phyloP scores from a whole-genome alignment of 2,888 invertebrate genomes.

The Ischnus inquisitorius region DNA sequence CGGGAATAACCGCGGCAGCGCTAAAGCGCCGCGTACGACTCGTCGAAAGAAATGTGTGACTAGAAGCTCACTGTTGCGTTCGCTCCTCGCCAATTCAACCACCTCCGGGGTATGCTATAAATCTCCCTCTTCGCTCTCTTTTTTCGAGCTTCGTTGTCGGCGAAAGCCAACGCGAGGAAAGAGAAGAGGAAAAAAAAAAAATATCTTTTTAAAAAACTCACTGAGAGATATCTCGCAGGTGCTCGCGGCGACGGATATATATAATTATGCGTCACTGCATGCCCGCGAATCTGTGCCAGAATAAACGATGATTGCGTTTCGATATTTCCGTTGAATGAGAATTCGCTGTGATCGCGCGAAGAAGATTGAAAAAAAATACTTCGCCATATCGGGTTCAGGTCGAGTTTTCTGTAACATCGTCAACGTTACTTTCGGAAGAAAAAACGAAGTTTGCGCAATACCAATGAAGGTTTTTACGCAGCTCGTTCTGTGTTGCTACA shows the following conservation, averaged over 20 bases:
- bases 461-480: no score
- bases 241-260: background rate
- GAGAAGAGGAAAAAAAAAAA: background rate
- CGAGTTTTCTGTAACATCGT: no score
- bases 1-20: constrained; percentile 50
- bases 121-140: background rate
- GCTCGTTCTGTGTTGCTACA: no score
- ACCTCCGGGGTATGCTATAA: background rate
- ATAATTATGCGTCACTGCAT: background rate
- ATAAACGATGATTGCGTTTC: background rate
- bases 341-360: background rate
- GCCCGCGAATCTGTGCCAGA: background rate
- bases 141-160: background rate
- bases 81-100: background rate
- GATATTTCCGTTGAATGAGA: background rate
- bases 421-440: no score
- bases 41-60: constrained; percentile 43
- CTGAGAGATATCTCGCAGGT: background rate
- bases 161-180: background rate
- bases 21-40: constrained; percentile 43
- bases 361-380: background rate
- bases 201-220: background rate
- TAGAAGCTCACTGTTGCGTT: constrained; percentile 34
- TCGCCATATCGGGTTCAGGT: no score
- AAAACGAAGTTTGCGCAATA: no score